A percentile compares a stretch with the other conserved stretches of the same genome.
Conservation (phyloP, 2,888 invertebrate genomes). For the Yponomeuta evonymella region DNA sequence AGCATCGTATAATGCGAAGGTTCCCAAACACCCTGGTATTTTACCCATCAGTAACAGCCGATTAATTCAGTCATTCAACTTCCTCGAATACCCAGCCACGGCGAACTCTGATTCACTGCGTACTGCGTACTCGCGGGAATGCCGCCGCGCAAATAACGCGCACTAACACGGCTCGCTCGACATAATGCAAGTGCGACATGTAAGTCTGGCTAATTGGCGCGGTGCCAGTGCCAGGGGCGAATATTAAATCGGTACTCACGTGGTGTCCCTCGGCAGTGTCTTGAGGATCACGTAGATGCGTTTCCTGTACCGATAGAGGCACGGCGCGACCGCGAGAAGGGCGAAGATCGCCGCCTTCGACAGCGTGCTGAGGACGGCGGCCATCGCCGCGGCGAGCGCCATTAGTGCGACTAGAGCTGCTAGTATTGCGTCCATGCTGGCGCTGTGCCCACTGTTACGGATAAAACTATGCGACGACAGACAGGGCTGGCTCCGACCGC, state of each 20-base stretch:
- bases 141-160: conserved; percentile 3
- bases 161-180: conserved; percentile 1
- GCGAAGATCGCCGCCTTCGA: conserved; percentile 85
- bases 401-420: conserved; percentile 70
- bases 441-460: conserved; percentile 12
- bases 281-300: conserved; percentile 78
- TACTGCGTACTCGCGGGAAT: not conserved
- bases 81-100: not conserved
- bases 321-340: conserved; percentile 69
- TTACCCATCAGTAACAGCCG: not conserved
- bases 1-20: not conserved
- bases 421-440: conserved; percentile 66
- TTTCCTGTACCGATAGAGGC: conserved; percentile 73
- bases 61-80: conserved; percentile 12
- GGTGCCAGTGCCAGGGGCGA: conserved; percentile 18
- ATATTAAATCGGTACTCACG: conserved; percentile 69
- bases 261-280: conserved; percentile 80
- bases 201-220: conserved; percentile 7
- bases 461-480: conserved; percentile 3
- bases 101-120: not conserved
- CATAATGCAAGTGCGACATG: not conserved
- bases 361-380: conserved; percentile 76
- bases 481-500: conserved; percentile 16
- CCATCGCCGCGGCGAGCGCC: conserved; percentile 74
- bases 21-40: not conserved